Evolutionary conservation across 64 coral and sea anemone genomes (phyloP), one percentile per base, ranked within the genome.

Genomic region (Anthopleura sola): DNA sequence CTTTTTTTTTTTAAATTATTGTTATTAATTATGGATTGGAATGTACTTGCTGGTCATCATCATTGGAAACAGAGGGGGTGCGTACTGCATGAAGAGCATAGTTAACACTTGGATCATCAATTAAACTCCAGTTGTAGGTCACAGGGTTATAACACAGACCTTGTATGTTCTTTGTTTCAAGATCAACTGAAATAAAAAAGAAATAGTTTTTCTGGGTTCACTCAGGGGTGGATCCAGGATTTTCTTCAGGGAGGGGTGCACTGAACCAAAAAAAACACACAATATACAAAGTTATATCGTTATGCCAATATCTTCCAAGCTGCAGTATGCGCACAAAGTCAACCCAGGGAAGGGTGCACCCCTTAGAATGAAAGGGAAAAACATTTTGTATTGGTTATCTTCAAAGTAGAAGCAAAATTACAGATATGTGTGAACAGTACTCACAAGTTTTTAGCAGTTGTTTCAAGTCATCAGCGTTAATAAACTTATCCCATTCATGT

Each of bases 401-500:
- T n/a, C n/a, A n/a, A n/a, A n/a, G n/a, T n/a, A n/a, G n/a, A n/a
- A n/a, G n/a, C n/a, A 51, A 16, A 5, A 1, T 11, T n/a, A 62
- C 20, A n/a, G 8, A 26, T n/a, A n/a, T 6, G 0, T n/a, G 24
- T 4, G 23, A 62, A 6, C 7, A 62, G n/a, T 66, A 77, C 21
- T 92, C 36, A 86, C 95, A 18, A 93, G 85, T 91, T 85, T 60
- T 28, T 60, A 60, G 81, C 60, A 90, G 83, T 31, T 88, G 84
- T 8, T 24, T 78, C 85, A 97, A 58, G 18, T 93, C 88, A 19
- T 93, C 88, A n/a, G 86, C 75, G 33, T 87, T 90, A 81, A 91
- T 69, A 88, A 97, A 97, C 88, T 97, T 97, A 64, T 97, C 86
- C 95, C 95, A 97, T 85, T 97, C 91, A 82, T 97, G 95, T 19